Evolutionary conservation across 2,797 vertebrate genomes (phyloP).

Genomic region (Acomys russatus): DNA sequence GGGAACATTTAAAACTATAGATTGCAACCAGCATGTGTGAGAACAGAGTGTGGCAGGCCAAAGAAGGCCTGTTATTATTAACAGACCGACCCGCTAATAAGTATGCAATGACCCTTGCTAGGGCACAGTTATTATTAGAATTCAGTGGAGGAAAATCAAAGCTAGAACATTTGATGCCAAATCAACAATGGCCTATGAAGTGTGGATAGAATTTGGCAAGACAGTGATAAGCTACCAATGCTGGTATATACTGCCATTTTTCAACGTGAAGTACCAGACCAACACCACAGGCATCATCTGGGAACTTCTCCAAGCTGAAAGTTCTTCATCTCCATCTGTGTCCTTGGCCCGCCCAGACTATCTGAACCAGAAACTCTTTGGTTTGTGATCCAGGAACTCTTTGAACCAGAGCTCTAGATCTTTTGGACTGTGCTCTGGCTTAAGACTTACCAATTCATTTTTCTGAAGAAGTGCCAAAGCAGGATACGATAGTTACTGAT

Average conservation of each 20-base stretch:
- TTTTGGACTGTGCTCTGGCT: not conserved
- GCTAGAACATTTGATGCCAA: not conserved
- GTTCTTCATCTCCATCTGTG: not conserved
- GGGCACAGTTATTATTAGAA: not conserved
- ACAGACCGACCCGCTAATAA: not conserved
- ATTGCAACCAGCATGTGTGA: not conserved
- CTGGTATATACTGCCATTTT: not conserved
- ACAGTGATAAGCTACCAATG: not conserved
- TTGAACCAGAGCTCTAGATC: not conserved
- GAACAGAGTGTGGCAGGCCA: not conserved
- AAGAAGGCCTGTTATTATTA: not conserved
- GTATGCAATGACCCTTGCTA: not conserved
- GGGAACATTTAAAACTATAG: constrained; percentile 6
- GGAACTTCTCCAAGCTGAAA: not conserved
- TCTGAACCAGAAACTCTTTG: not conserved
- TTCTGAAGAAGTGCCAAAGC: not conserved
- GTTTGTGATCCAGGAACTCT: not conserved
- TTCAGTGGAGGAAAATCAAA: not conserved
- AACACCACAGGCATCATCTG: not conserved
- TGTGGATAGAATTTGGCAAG: constrained; percentile 17
- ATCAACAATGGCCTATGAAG: not conserved
- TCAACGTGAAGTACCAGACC: not conserved
- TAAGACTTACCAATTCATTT: not conserved
- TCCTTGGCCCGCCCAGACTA: not conserved
- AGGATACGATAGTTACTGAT: not conserved